Conservation (phyloP, 35 echinoderm and acorn worm species). For the Lytechinus pictus region DNA sequence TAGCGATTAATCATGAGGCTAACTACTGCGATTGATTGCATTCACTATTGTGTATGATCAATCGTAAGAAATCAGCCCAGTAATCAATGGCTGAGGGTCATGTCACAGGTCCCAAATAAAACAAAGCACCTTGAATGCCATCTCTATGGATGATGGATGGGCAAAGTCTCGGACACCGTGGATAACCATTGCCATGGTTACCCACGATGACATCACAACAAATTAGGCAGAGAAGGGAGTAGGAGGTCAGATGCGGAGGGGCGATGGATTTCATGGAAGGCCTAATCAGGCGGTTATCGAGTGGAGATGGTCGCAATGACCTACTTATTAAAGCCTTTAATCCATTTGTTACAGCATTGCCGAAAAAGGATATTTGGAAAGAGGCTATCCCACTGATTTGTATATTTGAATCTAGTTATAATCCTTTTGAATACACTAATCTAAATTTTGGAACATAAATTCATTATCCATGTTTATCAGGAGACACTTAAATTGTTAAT, state of each 20-base stretch:
- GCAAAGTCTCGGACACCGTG: not conserved
- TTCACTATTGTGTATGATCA: too few species aligned
- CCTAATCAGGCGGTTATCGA: not conserved
- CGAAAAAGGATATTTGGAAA: not conserved
- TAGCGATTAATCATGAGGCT: too few species aligned
- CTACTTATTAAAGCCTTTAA: conserved; percentile 1
- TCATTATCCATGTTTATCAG: not conserved
- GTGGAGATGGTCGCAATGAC: not conserved
- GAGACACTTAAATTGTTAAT: not conserved
- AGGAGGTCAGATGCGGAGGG: not conserved
- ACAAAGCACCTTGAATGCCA: not conserved
- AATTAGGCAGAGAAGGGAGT: not conserved
- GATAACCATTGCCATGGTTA: not conserved
- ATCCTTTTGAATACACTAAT: not conserved
- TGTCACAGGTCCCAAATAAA: not conserved
- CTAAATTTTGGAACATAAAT: not conserved
- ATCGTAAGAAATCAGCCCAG: too few species aligned
- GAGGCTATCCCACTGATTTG: not conserved
- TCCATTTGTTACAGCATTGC: not conserved
- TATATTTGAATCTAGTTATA: not conserved
- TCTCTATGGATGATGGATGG: not conserved
- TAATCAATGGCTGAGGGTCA: too few species aligned
- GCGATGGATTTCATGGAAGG: not conserved
- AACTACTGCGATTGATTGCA: too few species aligned
- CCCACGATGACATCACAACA: not conserved